A percentile compares a stretch with the other conserved stretches of the same genome.
Conservation (phyloP, 1,140 invertebrate species). For the Cotesia chilonis region DNA sequence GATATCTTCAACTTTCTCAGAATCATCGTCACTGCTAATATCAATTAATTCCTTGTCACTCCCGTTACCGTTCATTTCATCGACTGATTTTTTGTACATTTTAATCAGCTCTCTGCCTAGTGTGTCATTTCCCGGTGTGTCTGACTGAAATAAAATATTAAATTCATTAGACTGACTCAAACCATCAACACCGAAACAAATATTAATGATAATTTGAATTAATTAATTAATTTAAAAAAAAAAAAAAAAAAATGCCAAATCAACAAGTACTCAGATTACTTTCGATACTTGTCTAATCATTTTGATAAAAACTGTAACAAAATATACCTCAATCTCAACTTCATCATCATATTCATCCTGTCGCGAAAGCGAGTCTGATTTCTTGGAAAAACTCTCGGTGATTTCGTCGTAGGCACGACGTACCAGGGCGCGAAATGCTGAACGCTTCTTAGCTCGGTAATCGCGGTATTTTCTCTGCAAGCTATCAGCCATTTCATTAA, state of each 20-base stretch:
- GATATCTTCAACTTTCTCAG: conserved; percentile 19
- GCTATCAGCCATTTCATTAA: conserved; percentile 76
- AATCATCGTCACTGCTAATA: conserved; percentile 65
- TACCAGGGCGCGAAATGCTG: conserved; percentile 73
- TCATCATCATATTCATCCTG: conserved; percentile 69
- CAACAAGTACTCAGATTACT: neutral
- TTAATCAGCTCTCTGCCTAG: conserved; percentile 48
- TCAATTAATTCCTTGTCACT: conserved; percentile 65
- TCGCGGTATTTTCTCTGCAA: conserved; percentile 76
- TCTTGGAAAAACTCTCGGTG: conserved; percentile 58
- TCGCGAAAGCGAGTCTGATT: conserved; percentile 46
- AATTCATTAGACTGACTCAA: neutral
- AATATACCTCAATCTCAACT: conserved; percentile 67
- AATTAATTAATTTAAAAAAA: no score
- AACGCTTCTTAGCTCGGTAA: conserved; percentile 74
- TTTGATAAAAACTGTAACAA: neutral
- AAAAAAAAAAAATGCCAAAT: neutral
- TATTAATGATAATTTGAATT: no score
- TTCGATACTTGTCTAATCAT: neutral
- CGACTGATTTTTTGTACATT: conserved; percentile 55
- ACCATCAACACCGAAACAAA: no score
- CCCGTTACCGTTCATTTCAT: conserved; percentile 59
- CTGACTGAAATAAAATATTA: conserved; percentile 44
- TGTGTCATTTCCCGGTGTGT: conserved; percentile 46
- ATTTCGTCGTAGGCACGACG: conserved; percentile 68